Base-by-base conservation (phyloP, 2,113 vertebrate genomes). In the Pelvicachromis taeniatus region DNA sequence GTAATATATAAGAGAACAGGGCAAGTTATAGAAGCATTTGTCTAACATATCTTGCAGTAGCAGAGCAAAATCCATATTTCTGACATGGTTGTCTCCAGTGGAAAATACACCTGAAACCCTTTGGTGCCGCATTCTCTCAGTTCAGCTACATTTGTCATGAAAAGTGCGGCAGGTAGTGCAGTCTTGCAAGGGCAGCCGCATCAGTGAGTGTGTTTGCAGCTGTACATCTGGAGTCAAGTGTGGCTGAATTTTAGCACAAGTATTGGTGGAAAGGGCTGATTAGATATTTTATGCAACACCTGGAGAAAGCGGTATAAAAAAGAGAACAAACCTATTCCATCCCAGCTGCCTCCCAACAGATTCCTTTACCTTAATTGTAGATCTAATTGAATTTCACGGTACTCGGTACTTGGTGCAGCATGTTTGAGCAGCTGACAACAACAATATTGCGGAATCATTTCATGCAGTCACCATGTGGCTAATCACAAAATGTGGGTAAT, bases 51-150 rank as follows among this genome's bases (percentile, higher is more conserved):
- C 77, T 86, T 26, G 53, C 45, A 81, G 83, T 65, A 55, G 40
- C 45, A 68, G 75, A 53, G 45, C 9, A 85, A 84, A 85, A 88
- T 86, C 81, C 56, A 90, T 85, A 92, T 85, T 90, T 86, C 83
- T 85, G 48, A 80, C 75, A 82, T 78, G 79, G 79, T 86, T 87
- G 77, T 84, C 88, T 84, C 81, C 59, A 45, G 42, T 65, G 70
- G 83, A 86, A 88, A 89, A 88, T 86, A 73, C 70, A 81, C 61
- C n/a, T 14, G 33, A 77, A 80, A 88, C 52, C 38, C 35, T 79
- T 81, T 52, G 19, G 55, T 83, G 56, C 59, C 38, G 80, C 52
- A 55, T 77, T 63, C 12, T 61, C 48, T 85, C 54, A 65, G 58
- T 90, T 89, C 48, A 48, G 59, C 31, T 54, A 6, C 65, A 89